Conservation (phyloP, 2,797 vertebrate genomes). For the Jordanella pulchra region DNA sequence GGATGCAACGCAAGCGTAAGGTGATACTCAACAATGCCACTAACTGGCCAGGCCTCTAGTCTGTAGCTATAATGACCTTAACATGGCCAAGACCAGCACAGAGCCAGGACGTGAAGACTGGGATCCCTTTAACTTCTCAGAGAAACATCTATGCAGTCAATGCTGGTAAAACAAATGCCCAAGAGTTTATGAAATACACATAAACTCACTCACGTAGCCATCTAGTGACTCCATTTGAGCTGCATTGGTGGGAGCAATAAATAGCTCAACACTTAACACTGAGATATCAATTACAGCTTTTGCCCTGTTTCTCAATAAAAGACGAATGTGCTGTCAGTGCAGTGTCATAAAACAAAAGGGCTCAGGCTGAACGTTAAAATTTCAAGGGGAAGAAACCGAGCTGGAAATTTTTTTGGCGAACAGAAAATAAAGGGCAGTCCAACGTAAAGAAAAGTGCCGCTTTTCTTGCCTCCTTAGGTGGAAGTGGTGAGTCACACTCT, state of each 20-base stretch:
- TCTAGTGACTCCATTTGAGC: slow-evolving; percentile 28
- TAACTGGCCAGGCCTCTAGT: slow-evolving; percentile 76
- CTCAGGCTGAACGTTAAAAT: slow-evolving; percentile 19
- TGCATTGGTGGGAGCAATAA: slow-evolving; percentile 45
- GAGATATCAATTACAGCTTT: slow-evolving; percentile 38
- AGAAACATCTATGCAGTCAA: slow-evolving; percentile 49
- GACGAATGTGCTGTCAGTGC: slow-evolving; percentile 24
- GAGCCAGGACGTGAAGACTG: slow-evolving; percentile 44
- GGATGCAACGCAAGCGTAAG: slow-evolving; percentile 74
- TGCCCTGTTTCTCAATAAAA: slow-evolving; percentile 40
- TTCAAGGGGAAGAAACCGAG: slow-evolving; percentile 38
- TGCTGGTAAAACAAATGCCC: slow-evolving; percentile 60
- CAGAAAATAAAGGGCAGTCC: slow-evolving; percentile 55
- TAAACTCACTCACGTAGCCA: slow-evolving; percentile 39
- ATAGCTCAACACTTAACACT: slow-evolving; percentile 46
- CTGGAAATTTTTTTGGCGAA: slow-evolving; percentile 40
- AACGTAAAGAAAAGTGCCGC: slow-evolving; percentile 60
- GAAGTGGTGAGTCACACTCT: slow-evolving; percentile 70
- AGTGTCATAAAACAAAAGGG: slow-evolving; percentile 49
- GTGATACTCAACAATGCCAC: slow-evolving; percentile 79
- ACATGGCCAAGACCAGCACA: slow-evolving; percentile 65
- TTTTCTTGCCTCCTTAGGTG: slow-evolving; percentile 52
- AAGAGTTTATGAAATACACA: slow-evolving; percentile 47
- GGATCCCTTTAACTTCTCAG: slow-evolving; percentile 56
- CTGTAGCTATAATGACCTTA: slow-evolving; percentile 78